A percentile compares a stretch with the other conserved stretches of the same genome.
These are phyloP conservation scores for Herpailurus yagouaroundi DNA, from an alignment of 2,113 vertebrate genomes.

Conservation along the genomic window DNA sequence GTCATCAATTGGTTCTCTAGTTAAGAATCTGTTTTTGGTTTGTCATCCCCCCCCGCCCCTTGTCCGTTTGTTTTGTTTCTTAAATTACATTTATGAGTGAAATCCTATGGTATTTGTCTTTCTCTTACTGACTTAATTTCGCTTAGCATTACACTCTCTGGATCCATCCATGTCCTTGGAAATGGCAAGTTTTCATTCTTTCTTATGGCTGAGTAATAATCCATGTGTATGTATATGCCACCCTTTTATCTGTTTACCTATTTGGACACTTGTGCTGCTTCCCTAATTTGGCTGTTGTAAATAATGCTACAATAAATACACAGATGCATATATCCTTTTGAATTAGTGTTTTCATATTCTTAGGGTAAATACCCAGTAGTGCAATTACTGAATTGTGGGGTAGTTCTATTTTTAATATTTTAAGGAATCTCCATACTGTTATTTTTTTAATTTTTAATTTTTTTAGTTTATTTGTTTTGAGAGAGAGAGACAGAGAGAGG, in stretches of 20 bases:
- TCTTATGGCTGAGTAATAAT: neutral
- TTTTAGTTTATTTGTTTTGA: no score
- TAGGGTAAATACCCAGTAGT: neutral
- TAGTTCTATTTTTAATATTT: neutral
- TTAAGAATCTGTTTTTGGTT: neutral
- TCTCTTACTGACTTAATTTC: neutral
- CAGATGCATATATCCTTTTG: neutral
- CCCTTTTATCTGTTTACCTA: neutral
- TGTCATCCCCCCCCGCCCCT: neutral
- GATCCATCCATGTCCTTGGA: neutral
- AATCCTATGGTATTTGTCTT: neutral
- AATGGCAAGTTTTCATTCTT: neutral
- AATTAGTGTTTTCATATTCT: neutral
- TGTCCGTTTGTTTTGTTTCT: neutral
- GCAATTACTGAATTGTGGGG: neutral
- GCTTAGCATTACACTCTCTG: neutral
- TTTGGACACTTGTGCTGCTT: neutral
- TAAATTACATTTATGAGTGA: neutral
- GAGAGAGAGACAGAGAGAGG: no score
- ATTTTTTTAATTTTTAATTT: no score
- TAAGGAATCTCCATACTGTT: neutral
- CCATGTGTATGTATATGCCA: neutral
- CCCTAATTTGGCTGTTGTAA: neutral
- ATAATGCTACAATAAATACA: neutral
- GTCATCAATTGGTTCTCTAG: neutral